Conservation (phyloP, 2,797 vertebrate genomes). For the Dendrocincla tyrannina region DNA sequence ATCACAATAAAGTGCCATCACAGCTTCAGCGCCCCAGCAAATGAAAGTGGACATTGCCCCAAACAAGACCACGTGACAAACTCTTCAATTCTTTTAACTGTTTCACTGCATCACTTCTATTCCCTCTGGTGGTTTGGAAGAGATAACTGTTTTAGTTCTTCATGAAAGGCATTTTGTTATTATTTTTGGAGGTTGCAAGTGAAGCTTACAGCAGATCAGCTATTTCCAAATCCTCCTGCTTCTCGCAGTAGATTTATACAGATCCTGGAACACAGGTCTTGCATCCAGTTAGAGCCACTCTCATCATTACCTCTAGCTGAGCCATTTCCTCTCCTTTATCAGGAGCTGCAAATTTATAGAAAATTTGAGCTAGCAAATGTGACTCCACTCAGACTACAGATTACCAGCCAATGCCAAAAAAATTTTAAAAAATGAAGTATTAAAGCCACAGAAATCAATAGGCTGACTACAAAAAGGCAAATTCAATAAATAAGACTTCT, state of each 20-base stretch:
- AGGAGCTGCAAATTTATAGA: neutral
- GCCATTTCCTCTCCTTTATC: neutral
- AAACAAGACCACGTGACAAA: neutral
- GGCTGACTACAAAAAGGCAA: neutral
- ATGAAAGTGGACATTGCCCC: neutral
- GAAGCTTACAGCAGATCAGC: neutral
- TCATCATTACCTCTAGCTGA: neutral
- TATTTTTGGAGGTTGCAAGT: neutral
- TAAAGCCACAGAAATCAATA: neutral
- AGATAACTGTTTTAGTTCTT: neutral
- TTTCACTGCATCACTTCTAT: neutral
- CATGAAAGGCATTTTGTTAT: neutral
- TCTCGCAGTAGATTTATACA: neutral
- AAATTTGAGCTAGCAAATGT: neutral
- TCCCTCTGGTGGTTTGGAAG: neutral
- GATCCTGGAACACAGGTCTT: neutral
- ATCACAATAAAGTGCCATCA: neutral
- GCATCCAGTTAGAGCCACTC: accelerated
- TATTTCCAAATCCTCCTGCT: neutral
- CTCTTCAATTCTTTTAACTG: slow-evolving; percentile 9
- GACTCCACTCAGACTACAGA: neutral
- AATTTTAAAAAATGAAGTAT: neutral
- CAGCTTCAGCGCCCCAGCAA: neutral
- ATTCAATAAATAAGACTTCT: neutral
- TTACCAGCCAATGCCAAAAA: neutral